Evolutionary conservation across 2,888 invertebrate species (phyloP), one percentile per base, ranked within the genome.

Genomic region (Baccha elongata): DNA sequence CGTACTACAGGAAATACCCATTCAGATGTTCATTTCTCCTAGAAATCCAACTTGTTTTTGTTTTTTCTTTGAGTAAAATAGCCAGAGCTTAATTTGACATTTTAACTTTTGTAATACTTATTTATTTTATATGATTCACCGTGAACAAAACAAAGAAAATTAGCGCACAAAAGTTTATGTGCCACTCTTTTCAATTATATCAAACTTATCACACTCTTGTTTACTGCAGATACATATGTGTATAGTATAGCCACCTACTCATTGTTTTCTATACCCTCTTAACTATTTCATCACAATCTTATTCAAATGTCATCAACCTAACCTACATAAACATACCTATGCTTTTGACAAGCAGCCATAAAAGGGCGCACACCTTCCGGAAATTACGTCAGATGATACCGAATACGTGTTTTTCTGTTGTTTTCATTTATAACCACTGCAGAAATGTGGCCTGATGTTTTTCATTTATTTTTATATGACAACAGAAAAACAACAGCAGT

Each of bases 321-420:
- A 10, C 2, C 10, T 19, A 13, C 26, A 32, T 32, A 8, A 8
- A 32, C 29, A 32, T 5, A 1, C 1, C 29, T 32, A 8, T 32
- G 29, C 29, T 4, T 32, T 8, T 32, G 29, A 35, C 4, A 8
- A 11, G 21, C 19, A 35, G 4, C 2, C 10, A 19, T 13, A 26
- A 23, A 69, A 46, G 40, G 60, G 42, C 44, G 52, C 71, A 71
- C 44, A 58, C 44, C 72, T 52, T 62, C 65, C 55, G 71, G 52
- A 46, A 26, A 48, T 64, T 71, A 40, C 71, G 64, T 71, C 76
- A 71, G 35, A 23, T 19, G 19, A 44, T 10, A 17, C 0, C 11
- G 26, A 55, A 37, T 21, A 53, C 42, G 8, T 44, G 64, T 55
- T 48, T 40, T 19, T 29, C 8, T 8, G 19, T 71, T 71, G 23